Conservation (phyloP, 2,113 vertebrate species). For the Cebus imitator region DNA sequence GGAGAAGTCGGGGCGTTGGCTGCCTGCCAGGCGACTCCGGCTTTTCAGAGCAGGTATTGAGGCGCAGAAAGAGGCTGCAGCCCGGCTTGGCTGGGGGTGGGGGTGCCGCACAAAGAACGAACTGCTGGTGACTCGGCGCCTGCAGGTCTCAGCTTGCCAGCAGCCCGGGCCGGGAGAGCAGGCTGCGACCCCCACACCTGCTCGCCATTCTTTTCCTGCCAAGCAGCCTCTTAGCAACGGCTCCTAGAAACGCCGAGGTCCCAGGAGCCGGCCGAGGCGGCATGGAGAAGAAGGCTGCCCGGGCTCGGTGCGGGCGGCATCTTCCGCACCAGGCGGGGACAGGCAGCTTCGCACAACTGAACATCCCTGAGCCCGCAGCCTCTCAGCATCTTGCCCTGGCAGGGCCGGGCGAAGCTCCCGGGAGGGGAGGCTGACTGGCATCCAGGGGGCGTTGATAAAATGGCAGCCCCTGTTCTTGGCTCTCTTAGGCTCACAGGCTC, state of each 20-base stretch:
- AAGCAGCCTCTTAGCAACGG: background rate
- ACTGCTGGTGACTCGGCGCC: background rate
- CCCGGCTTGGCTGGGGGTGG: background rate
- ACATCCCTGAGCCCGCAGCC: background rate
- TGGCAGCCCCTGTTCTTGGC: background rate
- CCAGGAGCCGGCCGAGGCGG: background rate
- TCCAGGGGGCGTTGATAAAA: background rate
- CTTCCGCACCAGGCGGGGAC: background rate
- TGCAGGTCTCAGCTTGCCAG: background rate
- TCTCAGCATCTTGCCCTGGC: background rate
- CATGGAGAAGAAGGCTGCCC: background rate
- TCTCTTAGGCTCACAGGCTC: background rate
- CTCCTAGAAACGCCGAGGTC: background rate
- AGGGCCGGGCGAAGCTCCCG: accelerated
- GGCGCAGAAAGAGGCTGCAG: background rate
- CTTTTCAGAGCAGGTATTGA: background rate
- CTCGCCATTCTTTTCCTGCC: background rate
- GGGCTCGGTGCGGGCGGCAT: background rate
- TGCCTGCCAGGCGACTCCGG: background rate
- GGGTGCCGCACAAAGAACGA: background rate
- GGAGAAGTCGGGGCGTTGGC: background rate
- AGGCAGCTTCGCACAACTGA: background rate
- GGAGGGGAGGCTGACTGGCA: background rate
- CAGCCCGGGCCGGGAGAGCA: background rate
- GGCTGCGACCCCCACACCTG: background rate